A percentile compares a stretch with the other conserved stretches of the same genome.
These are phyloP conservation scores for Cerceris ruficornis DNA, from an alignment of 2,888 invertebrate genomes.

Conservation along the genomic window DNA sequence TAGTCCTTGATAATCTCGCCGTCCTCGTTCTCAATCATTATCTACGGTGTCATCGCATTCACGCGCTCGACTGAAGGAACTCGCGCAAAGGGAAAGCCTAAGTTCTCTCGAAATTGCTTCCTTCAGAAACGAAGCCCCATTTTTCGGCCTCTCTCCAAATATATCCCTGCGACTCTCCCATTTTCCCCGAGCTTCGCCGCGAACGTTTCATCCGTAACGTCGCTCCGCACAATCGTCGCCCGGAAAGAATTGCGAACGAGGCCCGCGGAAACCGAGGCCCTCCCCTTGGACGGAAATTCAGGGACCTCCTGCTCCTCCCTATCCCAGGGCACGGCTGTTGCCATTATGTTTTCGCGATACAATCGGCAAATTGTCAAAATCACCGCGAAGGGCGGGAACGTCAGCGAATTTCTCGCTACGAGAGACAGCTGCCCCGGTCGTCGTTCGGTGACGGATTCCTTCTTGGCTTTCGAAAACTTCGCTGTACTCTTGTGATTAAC, in stretches of 20 bases:
- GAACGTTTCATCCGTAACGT: too few relatives aligned
- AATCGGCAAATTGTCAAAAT: conserved; percentile 74
- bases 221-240: too few relatives aligned
- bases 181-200: too few relatives aligned
- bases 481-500: conserved; percentile 38
- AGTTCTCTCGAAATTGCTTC: too few relatives aligned
- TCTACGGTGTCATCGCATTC: not conserved
- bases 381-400: conserved; percentile 52
- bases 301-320: conserved; percentile 53
- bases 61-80: not conserved
- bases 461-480: conserved; percentile 41
- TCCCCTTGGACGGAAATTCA: not conserved
- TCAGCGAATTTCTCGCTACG: conserved; percentile 9
- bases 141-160: too few relatives aligned
- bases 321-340: conserved; percentile 35
- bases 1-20: too few relatives aligned
- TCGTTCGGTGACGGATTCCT: conserved; percentile 70
- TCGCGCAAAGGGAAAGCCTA: too few relatives aligned
- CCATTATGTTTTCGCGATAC: conserved; percentile 58
- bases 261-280: too few relatives aligned
- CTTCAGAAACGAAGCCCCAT: too few relatives aligned
- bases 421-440: conserved; percentile 66
- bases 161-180: too few relatives aligned
- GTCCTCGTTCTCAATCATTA: too few relatives aligned
- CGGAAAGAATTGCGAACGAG: too few relatives aligned